Evolutionary conservation across 2,113 vertebrate species (phyloP), one percentile per base, ranked within the genome.

Genomic region (Cromileptes altivelis): DNA sequence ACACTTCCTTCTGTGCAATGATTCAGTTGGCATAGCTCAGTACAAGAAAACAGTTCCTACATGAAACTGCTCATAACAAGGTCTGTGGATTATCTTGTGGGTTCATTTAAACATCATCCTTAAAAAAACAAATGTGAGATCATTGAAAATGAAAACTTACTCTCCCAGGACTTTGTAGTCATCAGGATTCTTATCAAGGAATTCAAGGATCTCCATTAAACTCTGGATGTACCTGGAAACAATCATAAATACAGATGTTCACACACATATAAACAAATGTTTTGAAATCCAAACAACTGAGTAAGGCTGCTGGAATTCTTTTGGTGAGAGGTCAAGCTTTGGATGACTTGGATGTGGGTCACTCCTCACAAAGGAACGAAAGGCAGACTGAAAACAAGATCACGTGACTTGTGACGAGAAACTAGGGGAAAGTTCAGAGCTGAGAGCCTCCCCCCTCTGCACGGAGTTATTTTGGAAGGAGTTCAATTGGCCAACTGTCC

Each of bases 191-290:
- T 93, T 95, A 85, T 98, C 96, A 7, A 98, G 91, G 85, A 98
- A 99, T 21, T 96, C 95, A 81, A 99, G 97, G 90, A 99, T 97
- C 76, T 99, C 98, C 94, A 98, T 92, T 81, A 99, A 96, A 91
- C 98, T 99, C 94, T 99, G 97, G 37, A 97, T 95, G 8, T 99
- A 99, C 97, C 98, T 98, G 75, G 85, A 33, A 45, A 15, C 6
- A 67, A 49, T 21, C 1, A 52, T 8, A 55, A 37, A 70, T 4
- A 45, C 75, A 75, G 8, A 71, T 53, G 45, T 5, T 13, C 25
- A 75, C 17, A 65, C 10, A 0, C 7, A 37, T 27, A 13, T 14
- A 40, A 74, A 23, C 3, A 37, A 11, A 14, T 42, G 17, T 7
- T 45, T 0, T 18, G 18, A 63, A 76, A 61, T 19, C 25, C 21